Conservation (phyloP, 2,113 vertebrate species). For the Oceanodroma tethys region DNA sequence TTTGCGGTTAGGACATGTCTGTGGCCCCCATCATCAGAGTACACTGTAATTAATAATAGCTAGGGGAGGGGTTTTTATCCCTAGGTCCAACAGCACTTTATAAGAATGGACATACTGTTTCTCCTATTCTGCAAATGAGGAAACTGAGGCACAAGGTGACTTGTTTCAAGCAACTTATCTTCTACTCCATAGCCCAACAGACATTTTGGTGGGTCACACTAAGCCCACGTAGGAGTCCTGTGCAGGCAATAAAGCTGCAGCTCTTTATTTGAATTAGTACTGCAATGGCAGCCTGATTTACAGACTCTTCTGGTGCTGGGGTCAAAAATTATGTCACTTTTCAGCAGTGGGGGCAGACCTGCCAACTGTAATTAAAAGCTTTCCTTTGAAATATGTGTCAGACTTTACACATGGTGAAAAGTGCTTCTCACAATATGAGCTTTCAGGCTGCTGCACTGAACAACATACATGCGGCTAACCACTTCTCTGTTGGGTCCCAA, state of each 20-base stretch:
- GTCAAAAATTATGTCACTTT: constrained; percentile 54
- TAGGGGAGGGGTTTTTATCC: fast-evolving
- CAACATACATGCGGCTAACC: constrained; percentile 50
- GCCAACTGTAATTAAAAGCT: constrained; percentile 49
- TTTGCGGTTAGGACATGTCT: background rate
- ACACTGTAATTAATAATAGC: background rate
- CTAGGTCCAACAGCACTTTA: background rate
- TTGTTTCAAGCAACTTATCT: background rate
- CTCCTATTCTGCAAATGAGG: background rate
- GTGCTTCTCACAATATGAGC: constrained; percentile 43
- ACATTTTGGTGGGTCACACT: background rate
- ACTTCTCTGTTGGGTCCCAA: constrained; percentile 45
- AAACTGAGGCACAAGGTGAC: background rate
- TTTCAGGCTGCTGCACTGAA: constrained; percentile 18
- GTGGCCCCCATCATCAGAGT: background rate
- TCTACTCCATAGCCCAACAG: fast-evolving
- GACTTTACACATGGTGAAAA: constrained; percentile 50
- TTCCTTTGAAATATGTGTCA: constrained; percentile 64
- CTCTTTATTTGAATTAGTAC: background rate
- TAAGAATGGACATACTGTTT: background rate
- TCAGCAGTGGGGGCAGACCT: background rate
- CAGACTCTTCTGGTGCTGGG: background rate
- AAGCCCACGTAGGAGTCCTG: background rate
- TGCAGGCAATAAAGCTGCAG: background rate
- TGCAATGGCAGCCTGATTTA: constrained; percentile 1